phyloP scores from a whole-genome alignment of 2,113 vertebrate species.

The Elaphurus davidianus region DNA sequence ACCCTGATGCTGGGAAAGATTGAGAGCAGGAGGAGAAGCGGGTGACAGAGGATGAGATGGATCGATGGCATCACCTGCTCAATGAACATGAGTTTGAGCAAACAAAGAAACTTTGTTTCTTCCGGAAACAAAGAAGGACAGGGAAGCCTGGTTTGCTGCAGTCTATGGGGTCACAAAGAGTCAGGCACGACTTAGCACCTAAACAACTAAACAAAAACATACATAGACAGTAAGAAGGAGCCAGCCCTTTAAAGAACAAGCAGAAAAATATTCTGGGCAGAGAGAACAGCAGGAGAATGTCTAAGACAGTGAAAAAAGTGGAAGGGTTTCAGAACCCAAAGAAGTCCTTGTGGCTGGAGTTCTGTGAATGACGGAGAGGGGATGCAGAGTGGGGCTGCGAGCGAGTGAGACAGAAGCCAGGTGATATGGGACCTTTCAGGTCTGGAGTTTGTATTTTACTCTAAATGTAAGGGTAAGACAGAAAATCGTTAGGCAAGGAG shows the following conservation, averaged over 20 bases:
- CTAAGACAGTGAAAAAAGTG: background rate
- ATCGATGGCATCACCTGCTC: background rate
- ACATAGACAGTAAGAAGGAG: background rate
- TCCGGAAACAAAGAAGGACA: background rate
- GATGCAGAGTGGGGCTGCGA: background rate
- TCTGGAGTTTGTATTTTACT: background rate
- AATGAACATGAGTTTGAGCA: background rate
- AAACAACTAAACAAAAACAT: background rate
- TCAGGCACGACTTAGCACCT: background rate
- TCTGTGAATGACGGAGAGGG: background rate
- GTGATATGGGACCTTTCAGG: background rate
- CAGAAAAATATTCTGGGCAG: background rate
- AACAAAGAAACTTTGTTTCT: background rate
- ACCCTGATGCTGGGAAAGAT: background rate
- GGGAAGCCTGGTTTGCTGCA: background rate
- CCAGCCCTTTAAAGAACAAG: background rate
- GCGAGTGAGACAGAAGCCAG: background rate
- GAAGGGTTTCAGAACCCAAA: background rate
- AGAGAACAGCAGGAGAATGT: background rate
- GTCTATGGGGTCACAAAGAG: background rate
- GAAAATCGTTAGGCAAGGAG: background rate
- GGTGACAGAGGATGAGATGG: background rate
- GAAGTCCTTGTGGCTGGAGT: background rate
- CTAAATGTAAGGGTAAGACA: background rate
- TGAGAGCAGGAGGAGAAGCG: background rate